A percentile compares a stretch with the other conserved stretches of the same genome.
phyloP scores from a whole-genome alignment of 2,888 invertebrate species.

The Exephanes ischioxanthus region DNA sequence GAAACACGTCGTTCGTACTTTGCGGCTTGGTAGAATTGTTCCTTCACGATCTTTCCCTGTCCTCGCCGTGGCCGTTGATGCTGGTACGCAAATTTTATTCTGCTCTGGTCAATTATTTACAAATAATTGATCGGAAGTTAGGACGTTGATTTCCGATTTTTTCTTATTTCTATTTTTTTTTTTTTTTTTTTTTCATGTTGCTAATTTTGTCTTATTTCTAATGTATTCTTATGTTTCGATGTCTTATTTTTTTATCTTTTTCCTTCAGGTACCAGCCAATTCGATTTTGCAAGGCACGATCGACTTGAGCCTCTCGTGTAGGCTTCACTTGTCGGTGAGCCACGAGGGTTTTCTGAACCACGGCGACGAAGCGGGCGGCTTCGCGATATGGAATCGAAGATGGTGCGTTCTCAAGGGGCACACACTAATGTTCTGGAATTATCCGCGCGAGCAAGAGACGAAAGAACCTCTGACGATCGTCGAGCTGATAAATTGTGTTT shows the following conservation, averaged over 20 bases:
- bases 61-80: slow-evolving; percentile 76
- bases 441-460: slow-evolving; percentile 84
- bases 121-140: neutral
- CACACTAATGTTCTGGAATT: slow-evolving; percentile 85
- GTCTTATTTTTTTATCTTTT: neutral
- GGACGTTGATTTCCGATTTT: neutral
- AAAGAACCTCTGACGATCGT: slow-evolving; percentile 81
- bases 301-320: slow-evolving; percentile 76
- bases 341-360: slow-evolving; percentile 86
- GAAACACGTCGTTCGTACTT: slow-evolving; percentile 74
- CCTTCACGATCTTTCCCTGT: slow-evolving; percentile 76
- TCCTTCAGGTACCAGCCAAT: slow-evolving; percentile 69
- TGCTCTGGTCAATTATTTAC: slow-evolving; percentile 5
- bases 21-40: slow-evolving; percentile 75
- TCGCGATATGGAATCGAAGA: slow-evolving; percentile 86
- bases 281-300: slow-evolving; percentile 78
- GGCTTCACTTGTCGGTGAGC: slow-evolving; percentile 76
- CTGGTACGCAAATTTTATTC: slow-evolving; percentile 65
- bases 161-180: neutral
- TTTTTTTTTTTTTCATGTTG: neutral
- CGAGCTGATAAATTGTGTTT: slow-evolving; percentile 83
- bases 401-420: slow-evolving; percentile 86
- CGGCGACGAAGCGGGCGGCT: slow-evolving; percentile 82
- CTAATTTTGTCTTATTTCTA: no score
- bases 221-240: neutral